Conservation (phyloP, 2,113 vertebrate species). For the Hypomesus transpacificus region DNA sequence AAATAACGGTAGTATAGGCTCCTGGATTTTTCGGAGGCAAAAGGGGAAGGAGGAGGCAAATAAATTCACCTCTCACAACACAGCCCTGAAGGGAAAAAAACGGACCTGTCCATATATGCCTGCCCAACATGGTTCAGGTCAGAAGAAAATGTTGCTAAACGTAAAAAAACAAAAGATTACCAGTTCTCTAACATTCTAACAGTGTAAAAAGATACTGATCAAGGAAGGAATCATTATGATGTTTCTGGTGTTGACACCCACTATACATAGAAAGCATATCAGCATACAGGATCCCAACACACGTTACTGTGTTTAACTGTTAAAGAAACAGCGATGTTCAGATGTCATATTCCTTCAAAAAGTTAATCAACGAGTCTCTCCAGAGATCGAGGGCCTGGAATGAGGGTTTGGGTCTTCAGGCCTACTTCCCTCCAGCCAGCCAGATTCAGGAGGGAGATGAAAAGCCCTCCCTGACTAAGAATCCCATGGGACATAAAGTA, state of each 20-base stretch:
- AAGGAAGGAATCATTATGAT: too few species aligned
- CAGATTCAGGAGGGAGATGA: constrained; percentile 38
- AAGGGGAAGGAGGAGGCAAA: constrained; percentile 52
- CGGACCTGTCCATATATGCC: neutral
- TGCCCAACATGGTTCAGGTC: neutral
- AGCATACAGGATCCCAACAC: neutral
- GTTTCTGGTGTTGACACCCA: too few species aligned
- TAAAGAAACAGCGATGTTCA: neutral
- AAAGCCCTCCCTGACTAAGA: constrained; percentile 8
- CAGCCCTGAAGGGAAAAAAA: constrained; percentile 28
- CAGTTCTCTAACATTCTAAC: too few species aligned
- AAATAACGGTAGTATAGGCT: constrained; percentile 52
- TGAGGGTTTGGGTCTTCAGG: constrained; percentile 11
- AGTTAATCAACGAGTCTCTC: constrained; percentile 2
- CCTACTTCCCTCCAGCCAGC: constrained; percentile 16
- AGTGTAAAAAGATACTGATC: too few species aligned
- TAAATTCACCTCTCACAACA: constrained; percentile 55
- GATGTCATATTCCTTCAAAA: neutral
- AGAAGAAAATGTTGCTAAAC: neutral
- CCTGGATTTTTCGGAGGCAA: constrained; percentile 56
- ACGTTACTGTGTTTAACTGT: neutral
- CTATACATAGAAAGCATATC: too few species aligned
- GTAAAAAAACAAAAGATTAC: too few species aligned
- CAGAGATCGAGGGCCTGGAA: constrained; percentile 6
- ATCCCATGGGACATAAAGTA: constrained; percentile 10